These are phyloP conservation scores for Anagrus nilaparvatae DNA, from an alignment of 1,140 invertebrate genomes.

Conservation along the genomic window DNA sequence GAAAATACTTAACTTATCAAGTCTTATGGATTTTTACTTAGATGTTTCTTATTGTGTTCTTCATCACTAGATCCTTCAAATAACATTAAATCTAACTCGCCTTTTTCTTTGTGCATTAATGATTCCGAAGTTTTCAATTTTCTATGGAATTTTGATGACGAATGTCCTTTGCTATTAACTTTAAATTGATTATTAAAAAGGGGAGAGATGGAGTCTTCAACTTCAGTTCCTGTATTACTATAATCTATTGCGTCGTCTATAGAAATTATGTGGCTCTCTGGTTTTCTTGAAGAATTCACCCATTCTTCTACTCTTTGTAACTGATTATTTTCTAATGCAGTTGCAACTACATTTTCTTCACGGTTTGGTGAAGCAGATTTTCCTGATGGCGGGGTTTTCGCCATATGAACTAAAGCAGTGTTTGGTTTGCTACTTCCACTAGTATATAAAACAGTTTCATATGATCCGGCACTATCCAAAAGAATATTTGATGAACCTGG, in stretches of 20 bases:
- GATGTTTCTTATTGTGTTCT: conserved; percentile 14
- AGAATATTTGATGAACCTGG: conserved; percentile 67
- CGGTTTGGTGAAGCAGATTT: conserved; percentile 32
- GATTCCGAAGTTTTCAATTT: no score
- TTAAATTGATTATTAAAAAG: no score
- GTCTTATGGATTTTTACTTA: no score
- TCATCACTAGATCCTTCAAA: conserved; percentile 28
- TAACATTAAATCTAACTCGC: no score
- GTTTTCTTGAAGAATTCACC: conserved; percentile 19
- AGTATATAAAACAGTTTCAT: conserved; percentile 55
- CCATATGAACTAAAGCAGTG: conserved; percentile 34
- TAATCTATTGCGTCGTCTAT: no score
- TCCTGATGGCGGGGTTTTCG: conserved; percentile 20
- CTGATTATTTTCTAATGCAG: conserved; percentile 35
- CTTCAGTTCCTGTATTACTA: no score
- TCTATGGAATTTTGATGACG: no score
- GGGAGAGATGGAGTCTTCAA: no score
- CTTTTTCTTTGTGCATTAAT: no score
- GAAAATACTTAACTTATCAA: no score
- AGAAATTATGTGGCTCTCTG: no score
- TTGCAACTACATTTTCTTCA: conserved; percentile 28
- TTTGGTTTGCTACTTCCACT: conserved; percentile 24
- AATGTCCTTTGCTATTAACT: no score
- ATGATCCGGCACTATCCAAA: conserved; percentile 61
- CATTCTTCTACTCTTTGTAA: conserved; percentile 57